These are phyloP conservation scores for Trichosurus vulpecula DNA, from an alignment of 2,797 vertebrate species.

Conservation along the genomic window DNA sequence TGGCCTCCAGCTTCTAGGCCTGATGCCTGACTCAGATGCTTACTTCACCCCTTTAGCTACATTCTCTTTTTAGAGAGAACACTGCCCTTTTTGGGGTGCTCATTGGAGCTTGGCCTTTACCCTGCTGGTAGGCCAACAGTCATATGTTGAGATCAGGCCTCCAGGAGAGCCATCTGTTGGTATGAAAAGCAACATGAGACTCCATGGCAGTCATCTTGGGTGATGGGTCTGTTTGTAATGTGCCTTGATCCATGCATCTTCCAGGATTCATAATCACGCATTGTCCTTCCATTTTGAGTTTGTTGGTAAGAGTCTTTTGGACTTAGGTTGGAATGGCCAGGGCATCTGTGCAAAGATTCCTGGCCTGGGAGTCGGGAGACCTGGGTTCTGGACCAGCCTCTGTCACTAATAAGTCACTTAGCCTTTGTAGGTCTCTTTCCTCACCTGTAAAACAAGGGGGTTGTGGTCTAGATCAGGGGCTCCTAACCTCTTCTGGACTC, in stretches of 20 bases:
- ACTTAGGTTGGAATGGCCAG: neutral
- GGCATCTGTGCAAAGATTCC: neutral
- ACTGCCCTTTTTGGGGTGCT: neutral
- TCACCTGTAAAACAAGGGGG: neutral
- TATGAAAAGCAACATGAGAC: neutral
- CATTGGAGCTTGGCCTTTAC: conserved; percentile 12
- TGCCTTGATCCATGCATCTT: neutral
- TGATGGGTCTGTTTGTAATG: neutral
- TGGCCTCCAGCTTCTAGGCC: neutral
- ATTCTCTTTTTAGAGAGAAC: neutral
- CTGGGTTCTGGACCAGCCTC: neutral
- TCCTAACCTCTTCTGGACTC: neutral
- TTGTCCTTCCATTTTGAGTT: neutral
- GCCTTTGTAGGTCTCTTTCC: neutral
- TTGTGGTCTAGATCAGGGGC: neutral
- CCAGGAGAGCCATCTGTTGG: neutral
- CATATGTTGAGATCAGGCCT: neutral
- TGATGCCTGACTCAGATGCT: neutral
- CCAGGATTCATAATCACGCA: neutral
- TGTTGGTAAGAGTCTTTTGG: neutral
- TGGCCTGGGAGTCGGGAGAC: neutral
- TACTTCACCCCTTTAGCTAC: neutral
- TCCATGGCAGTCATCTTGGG: neutral
- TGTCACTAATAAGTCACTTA: neutral
- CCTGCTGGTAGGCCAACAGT: neutral